Evolutionary conservation across 2,113 vertebrate genomes (phyloP).

Genomic region (Syngnathus floridae): DNA sequence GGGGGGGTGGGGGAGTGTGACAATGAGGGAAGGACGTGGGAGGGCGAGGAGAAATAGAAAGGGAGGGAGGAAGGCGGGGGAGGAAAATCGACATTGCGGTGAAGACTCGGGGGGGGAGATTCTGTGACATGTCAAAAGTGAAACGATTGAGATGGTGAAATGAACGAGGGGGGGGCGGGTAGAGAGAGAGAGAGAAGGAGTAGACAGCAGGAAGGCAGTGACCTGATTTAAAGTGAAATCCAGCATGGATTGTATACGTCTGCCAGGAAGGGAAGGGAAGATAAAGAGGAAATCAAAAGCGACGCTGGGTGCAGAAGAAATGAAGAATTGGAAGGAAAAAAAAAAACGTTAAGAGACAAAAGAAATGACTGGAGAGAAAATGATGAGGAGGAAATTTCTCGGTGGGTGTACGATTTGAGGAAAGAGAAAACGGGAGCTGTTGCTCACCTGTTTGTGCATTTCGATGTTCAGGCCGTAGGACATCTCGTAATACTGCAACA

Average conservation of each 20-base stretch:
- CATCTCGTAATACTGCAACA: slow-evolving; percentile 96
- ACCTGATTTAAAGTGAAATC: slow-evolving; percentile 80
- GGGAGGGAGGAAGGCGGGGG: slow-evolving; percentile 49
- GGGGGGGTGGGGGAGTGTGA: slow-evolving; percentile 46
- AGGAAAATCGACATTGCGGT: slow-evolving; percentile 34
- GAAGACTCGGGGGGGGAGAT: slow-evolving; percentile 16
- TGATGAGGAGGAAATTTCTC: neutral
- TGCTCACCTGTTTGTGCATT: slow-evolving; percentile 98
- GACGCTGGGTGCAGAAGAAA: slow-evolving; percentile 29
- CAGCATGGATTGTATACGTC: slow-evolving; percentile 68
- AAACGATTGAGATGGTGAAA: slow-evolving; percentile 57
- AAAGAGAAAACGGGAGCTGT: neutral
- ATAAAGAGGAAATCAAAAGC: slow-evolving; percentile 3
- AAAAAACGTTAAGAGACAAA: neutral
- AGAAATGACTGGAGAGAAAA: neutral
- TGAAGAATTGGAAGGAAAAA: neutral
- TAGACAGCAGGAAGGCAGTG: slow-evolving; percentile 58
- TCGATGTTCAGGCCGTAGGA: slow-evolving; percentile 75
- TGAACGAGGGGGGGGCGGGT: slow-evolving; percentile 25
- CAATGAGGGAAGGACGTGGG: slow-evolving; percentile 44
- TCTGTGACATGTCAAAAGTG: slow-evolving; percentile 45
- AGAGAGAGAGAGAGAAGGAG: slow-evolving; percentile 29
- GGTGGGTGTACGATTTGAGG: neutral
- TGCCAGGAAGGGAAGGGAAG: slow-evolving; percentile 28
- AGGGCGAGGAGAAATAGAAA: slow-evolving; percentile 36